A percentile compares a stretch with the other conserved stretches of the same genome.
These are phyloP conservation scores for Thymallus thymallus DNA, from an alignment of 2,113 vertebrate species.

Conservation along the genomic window DNA sequence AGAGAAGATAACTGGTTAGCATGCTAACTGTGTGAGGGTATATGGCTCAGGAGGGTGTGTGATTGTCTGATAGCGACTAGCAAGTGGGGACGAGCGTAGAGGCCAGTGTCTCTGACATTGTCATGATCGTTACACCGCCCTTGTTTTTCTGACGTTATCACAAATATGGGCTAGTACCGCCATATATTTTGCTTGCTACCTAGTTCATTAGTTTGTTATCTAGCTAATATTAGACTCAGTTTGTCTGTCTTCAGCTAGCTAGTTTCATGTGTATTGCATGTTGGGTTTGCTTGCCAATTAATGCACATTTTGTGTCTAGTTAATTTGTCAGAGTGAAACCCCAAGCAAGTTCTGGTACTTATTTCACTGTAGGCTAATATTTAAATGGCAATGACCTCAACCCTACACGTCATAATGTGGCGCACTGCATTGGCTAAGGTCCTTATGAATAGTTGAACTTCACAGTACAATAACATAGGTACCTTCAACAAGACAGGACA, in stretches of 20 bases:
- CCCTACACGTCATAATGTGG: no score
- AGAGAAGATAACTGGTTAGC: slow-evolving; percentile 33
- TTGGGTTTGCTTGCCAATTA: neutral
- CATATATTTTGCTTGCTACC: neutral
- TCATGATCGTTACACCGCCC: neutral
- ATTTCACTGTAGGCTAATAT: no score
- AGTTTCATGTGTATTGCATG: neutral
- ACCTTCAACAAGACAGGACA: no score
- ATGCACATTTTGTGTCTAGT: neutral
- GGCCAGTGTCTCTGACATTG: slow-evolving; percentile 9
- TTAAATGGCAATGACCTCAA: no score
- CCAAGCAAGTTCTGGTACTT: no score
- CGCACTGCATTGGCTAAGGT: no score
- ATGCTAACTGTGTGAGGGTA: slow-evolving; percentile 27
- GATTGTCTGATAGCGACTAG: slow-evolving; percentile 9
- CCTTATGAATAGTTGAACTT: no score
- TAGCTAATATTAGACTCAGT: neutral
- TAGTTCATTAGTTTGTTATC: neutral
- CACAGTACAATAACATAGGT: no score
- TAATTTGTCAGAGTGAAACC: no score
- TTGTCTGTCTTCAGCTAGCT: neutral
- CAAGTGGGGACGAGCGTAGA: neutral
- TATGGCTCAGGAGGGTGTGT: slow-evolving; percentile 4
- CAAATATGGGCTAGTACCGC: neutral
- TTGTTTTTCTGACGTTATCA: neutral